phyloP scores from a whole-genome alignment of 1,140 invertebrate species.

The Chrysoperla carnea region DNA sequence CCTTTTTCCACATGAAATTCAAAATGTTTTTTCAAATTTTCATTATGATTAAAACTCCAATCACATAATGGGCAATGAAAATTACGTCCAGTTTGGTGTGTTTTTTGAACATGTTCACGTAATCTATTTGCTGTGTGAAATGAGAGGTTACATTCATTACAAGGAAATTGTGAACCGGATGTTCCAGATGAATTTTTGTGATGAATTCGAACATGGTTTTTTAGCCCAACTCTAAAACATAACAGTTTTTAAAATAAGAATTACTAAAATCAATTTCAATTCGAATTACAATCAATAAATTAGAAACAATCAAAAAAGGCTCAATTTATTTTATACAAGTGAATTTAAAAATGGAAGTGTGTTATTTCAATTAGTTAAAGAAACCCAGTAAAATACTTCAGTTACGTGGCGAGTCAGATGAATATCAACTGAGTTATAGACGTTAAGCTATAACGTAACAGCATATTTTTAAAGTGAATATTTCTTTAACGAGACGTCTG shows the following conservation, averaged over 20 bases:
- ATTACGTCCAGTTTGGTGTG: background rate
- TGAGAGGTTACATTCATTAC: background rate
- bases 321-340: no score
- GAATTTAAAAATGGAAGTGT: no score
- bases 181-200: background rate
- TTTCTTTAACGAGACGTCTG: no score
- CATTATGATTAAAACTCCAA: background rate
- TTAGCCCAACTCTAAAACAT: background rate
- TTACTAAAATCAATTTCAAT: background rate
- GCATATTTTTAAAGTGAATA: no score
- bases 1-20: background rate
- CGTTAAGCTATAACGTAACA: no score
- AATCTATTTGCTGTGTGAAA: background rate
- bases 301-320: no score
- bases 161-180: background rate
- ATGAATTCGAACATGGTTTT: background rate
- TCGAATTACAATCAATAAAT: no score
- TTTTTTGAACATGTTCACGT: background rate
- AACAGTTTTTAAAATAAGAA: background rate
- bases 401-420: no score
- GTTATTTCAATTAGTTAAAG: no score
- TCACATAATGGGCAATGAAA: background rate
- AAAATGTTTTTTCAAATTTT: background rate
- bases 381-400: no score
- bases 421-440: no score